These are phyloP conservation scores for Hyla sarda DNA, from an alignment of 2,113 vertebrate species.

Conservation along the genomic window DNA sequence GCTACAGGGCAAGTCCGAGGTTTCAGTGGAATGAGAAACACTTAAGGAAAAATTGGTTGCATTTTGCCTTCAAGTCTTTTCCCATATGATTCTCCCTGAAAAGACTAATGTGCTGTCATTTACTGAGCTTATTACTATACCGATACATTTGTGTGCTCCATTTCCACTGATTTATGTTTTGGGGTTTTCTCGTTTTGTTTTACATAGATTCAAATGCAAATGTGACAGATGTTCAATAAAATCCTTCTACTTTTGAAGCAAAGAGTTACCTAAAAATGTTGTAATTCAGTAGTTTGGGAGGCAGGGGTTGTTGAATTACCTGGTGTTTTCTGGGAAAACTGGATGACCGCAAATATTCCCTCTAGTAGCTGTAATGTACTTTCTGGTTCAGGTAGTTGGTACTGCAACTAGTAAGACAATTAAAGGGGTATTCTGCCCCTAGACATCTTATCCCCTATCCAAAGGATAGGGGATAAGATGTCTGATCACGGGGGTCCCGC, in stretches of 20 bases:
- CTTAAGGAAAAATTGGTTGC: neutral
- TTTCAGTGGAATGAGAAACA: neutral
- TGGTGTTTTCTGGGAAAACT: neutral
- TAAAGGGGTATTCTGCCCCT: no score
- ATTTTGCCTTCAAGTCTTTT: neutral
- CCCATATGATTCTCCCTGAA: neutral
- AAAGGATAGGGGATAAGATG: no score
- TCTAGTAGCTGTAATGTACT: no score
- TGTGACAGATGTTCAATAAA: neutral
- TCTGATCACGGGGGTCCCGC: no score
- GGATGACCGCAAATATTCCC: no score
- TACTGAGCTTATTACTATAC: neutral
- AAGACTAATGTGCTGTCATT: neutral
- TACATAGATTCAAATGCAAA: neutral
- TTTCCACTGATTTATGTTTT: neutral
- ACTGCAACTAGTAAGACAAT: no score
- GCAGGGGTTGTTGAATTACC: neutral
- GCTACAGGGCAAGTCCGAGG: conserved; percentile 17
- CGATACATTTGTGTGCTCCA: neutral
- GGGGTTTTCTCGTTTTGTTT: no score
- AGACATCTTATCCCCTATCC: no score
- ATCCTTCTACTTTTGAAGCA: no score
- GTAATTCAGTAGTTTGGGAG: no score
- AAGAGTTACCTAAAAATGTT: no score
- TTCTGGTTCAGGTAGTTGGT: neutral